Evolutionary conservation across 37 sponge, comb jelly and placozoan species (phyloP), one percentile per base, ranked within the genome.

Genomic region (Crambe crambe): DNA sequence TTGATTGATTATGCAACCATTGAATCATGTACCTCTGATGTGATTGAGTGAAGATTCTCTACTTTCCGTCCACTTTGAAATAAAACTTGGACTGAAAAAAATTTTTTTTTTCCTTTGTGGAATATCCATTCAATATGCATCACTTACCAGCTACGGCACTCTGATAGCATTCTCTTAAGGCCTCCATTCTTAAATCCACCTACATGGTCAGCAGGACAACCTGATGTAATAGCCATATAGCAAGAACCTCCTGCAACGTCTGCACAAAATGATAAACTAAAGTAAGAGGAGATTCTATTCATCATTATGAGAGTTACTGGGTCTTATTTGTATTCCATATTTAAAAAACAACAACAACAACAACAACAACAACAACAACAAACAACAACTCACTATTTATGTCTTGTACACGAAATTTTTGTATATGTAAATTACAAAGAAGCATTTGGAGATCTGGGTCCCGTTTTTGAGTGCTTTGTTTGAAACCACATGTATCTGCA

Each of bases 401-500:
- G n/a, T n/a, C n/a, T n/a, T n/a, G n/a, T 0, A 86, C 91, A 17
- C 75, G 31, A 56, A 89, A 56, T 27, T 54, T 73, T 37, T 90
- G 91, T 25, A 90, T 81, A 76, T 90, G 91, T n/a, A 90, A 74
- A 41, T 86, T 86, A 56, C 72, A 71, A 0, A 82, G 86, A 0
- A 90, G 71, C 62, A 90, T 80, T 56, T 58, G 64, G 2, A 90
- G 73, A 3, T 43, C 58, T 29, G 12, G 37, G 51, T 74, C 65
- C 72, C 56, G 74, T 56, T 69, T 80, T 42, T 37, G 39, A 0
- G 41, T 59, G 35, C 76, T 76, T 0, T 40, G 68, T 32, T 90
- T 90, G 77, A 85, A 90, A 20, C 72, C 59, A 59, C 80, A 84
- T 37, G 68, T 80, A 20, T 68, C 89, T 75, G 35, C 57, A 73